Evolutionary conservation across 2,888 invertebrate genomes (phyloP).

Genomic region (Drosophila tanythrix): DNA sequence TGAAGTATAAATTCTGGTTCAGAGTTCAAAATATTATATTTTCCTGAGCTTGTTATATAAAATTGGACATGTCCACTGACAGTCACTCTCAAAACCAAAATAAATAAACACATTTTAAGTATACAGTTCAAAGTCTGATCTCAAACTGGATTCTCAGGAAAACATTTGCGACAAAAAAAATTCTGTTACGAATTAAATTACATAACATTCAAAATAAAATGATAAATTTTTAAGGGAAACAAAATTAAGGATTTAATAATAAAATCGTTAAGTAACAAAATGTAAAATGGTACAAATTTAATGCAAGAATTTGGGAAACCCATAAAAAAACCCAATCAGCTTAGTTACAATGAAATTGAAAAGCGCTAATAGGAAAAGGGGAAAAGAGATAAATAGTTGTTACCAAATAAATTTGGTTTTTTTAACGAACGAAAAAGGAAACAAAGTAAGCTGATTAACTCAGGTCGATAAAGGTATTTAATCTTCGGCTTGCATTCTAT

Average conservation of each 20-base stretch:
- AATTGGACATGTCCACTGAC: not conserved
- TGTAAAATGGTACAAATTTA: not conserved
- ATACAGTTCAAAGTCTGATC: not conserved
- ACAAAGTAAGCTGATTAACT: not conserved
- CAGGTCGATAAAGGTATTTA: not conserved
- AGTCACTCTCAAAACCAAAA: not conserved
- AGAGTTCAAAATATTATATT: not conserved
- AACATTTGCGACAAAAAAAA: not conserved
- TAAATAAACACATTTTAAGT: not conserved
- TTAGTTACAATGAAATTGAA: not conserved
- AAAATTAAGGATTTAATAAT: not conserved
- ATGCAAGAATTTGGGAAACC: not conserved
- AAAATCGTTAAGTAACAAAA: not conserved
- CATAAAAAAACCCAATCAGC: not conserved
- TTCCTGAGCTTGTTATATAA: not conserved
- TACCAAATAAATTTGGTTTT: not conserved
- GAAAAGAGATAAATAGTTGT: not conserved
- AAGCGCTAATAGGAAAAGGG: not conserved
- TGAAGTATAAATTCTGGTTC: rapidly evolving
- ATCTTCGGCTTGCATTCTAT: not conserved
- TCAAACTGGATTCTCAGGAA: not conserved
- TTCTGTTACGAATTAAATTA: not conserved
- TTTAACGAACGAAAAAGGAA: not conserved
- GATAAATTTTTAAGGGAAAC: not conserved
- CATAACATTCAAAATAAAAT: not conserved